Conservation (phyloP, 2,797 vertebrate genomes). For the Phrynocephalus forsythii region DNA sequence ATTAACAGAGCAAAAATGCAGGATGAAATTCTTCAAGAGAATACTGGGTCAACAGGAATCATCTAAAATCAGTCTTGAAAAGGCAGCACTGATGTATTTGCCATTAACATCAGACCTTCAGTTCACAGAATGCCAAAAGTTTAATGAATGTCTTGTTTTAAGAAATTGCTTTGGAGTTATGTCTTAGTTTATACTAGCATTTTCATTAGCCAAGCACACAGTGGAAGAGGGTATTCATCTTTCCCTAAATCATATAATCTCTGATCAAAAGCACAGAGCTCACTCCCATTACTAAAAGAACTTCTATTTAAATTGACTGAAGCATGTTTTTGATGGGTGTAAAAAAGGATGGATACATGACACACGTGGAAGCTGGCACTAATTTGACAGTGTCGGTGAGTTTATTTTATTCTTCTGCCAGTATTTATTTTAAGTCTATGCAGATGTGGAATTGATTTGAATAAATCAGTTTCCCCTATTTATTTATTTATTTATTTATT, state of each 20-base stretch:
- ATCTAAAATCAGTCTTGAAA: conserved; percentile 56
- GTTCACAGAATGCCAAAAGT: conserved; percentile 44
- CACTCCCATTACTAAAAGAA: too few relatives aligned
- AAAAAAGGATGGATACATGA: too few relatives aligned
- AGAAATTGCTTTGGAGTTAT: conserved; percentile 52
- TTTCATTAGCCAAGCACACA: conserved; percentile 54
- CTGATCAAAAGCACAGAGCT: conserved; percentile 23
- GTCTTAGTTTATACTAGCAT: conserved; percentile 56
- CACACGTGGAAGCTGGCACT: too few relatives aligned
- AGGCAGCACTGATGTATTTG: conserved; percentile 52
- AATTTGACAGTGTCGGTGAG: too few relatives aligned
- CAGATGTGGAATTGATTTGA: too few relatives aligned
- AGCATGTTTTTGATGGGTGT: too few relatives aligned
- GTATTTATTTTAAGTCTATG: too few relatives aligned
- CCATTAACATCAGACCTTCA: conserved; percentile 38
- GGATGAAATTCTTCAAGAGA: conserved; percentile 42
- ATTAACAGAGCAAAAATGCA: conserved; percentile 57
- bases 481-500: too few relatives aligned
- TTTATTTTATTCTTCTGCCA: too few relatives aligned
- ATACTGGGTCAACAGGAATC: conserved; percentile 47
- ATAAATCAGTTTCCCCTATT: too few relatives aligned
- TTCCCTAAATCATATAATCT: conserved; percentile 59
- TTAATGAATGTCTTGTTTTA: conserved; percentile 61
- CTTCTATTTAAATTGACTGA: too few relatives aligned
- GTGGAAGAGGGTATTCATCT: conserved; percentile 59